Evolutionary conservation across 2,888 invertebrate genomes (phyloP).

Genomic region (Pachydiplax longipennis): DNA sequence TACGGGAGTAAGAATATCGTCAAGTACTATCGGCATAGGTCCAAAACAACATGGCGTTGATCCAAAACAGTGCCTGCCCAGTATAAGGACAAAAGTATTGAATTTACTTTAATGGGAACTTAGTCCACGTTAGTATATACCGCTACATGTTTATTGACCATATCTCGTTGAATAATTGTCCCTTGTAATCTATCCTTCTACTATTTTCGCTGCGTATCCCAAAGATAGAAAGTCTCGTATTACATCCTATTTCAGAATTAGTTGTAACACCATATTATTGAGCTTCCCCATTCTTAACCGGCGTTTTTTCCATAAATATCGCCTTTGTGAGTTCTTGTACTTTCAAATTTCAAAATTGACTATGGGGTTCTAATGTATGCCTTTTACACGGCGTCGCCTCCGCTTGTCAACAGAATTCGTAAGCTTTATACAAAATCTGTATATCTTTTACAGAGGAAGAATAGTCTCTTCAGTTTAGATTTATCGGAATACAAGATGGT

Average conservation of each 20-base stretch:
- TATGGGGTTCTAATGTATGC: neutral
- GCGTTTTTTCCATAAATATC: too few relatives aligned
- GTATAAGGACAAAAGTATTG: slow-evolving; percentile 9
- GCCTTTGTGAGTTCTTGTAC: too few relatives aligned
- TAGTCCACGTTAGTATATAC: neutral
- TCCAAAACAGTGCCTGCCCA: slow-evolving; percentile 42
- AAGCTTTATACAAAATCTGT: neutral
- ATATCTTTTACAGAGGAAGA: neutral
- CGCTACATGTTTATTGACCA: neutral
- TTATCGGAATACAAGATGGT: neutral
- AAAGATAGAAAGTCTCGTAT: neutral
- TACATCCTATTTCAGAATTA: neutral
- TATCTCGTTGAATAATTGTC: neutral
- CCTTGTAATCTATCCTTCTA: neutral
- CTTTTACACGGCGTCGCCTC: neutral
- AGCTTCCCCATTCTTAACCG: too few relatives aligned
- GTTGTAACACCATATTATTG: too few relatives aligned
- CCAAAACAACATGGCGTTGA: slow-evolving; percentile 40
- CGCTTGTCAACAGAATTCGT: neutral
- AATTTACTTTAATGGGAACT: slow-evolving; percentile 9
- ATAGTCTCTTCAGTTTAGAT: neutral
- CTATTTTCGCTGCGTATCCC: neutral
- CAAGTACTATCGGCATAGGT: slow-evolving; percentile 25
- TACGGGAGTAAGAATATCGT: slow-evolving; percentile 13
- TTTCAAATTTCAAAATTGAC: too few relatives aligned